These are phyloP conservation scores for Pogonophryne albipinna DNA, from an alignment of 2,797 vertebrate genomes.

Conservation along the genomic window DNA sequence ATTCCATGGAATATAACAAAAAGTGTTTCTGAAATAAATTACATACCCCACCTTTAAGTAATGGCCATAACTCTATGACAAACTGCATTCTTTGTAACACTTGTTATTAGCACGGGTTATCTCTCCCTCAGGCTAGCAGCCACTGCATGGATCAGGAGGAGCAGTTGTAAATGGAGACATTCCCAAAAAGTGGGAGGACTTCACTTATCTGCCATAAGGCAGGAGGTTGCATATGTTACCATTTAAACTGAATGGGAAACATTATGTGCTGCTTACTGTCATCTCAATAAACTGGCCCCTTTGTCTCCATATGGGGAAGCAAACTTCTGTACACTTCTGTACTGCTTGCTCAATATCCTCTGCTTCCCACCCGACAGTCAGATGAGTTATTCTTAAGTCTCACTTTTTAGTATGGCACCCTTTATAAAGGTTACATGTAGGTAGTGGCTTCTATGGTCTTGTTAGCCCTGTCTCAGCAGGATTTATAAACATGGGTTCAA, in stretches of 20 bases:
- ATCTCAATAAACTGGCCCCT: background rate
- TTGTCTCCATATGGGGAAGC: background rate
- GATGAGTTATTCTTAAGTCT: background rate
- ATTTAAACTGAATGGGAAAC: background rate
- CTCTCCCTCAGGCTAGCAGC: background rate
- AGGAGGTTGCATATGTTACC: background rate
- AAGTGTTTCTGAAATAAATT: too few relatives aligned
- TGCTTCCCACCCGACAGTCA: too few relatives aligned
- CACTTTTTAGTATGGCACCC: background rate
- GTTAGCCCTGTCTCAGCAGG: too few relatives aligned
- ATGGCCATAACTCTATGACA: background rate
- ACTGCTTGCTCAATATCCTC: background rate
- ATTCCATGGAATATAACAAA: too few relatives aligned
- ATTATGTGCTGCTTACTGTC: background rate
- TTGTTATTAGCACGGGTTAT: background rate
- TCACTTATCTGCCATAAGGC: background rate
- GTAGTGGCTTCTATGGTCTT: too few relatives aligned
- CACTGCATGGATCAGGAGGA: background rate
- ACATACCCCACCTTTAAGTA: too few relatives aligned
- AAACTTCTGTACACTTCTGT: background rate
- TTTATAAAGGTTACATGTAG: background rate
- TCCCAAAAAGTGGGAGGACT: background rate
- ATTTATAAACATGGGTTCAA: too few relatives aligned
- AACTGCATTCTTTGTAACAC: background rate
- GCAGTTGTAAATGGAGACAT: background rate